Evolutionary conservation across 2,888 invertebrate species (phyloP), one percentile per base, ranked within the genome.

Genomic region (Phrixothrix hirtus): DNA sequence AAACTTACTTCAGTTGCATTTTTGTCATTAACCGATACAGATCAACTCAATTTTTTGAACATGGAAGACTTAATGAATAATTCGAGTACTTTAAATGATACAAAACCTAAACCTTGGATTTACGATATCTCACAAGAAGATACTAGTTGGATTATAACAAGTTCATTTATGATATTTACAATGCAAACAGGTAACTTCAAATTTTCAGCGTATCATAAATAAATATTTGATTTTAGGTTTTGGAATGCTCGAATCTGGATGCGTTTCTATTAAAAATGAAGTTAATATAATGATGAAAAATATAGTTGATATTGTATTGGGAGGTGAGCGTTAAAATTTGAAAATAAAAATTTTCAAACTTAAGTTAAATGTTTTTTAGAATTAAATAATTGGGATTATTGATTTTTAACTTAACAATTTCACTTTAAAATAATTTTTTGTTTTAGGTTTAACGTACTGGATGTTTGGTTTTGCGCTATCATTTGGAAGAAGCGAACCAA

Each of bases 271-370:
- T 42, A 93, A 95, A 76, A 95, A 95, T 71, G 95, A 95, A 78
- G 93, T 94, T 0, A 95, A 95, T 72, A 95, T 97, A 50, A 95
- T 96, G 95, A 93, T 96, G 89, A 96, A 96, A 75, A 95, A 95
- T 68, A 86, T 94, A 0, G 90, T 92, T 0, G 95, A 96, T 66
- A 93, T 96, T 39, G 90, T 93, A 0, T 81, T 96, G 12, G 95
- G 95, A 1, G 95, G 87, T 83, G 69, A 67, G 9, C 17, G 34
- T 14, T 10, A 35, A 14, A 44, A 9, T 15, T 29, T 27, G 11
- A n/a, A 39, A 39, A 26, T 14, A 25, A 21, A 11, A 21, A 29
- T 12, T 14, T n/a, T n/a, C n/a, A n/a, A n/a, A n/a, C n/a, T n/a
- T n/a, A n/a, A n/a, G n/a, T n/a, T n/a, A n/a, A n/a, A n/a, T n/a